These are phyloP conservation scores for Caenorhabditis inopinata DNA, from an alignment of 1,140 invertebrate species.

Conservation along the genomic window DNA sequence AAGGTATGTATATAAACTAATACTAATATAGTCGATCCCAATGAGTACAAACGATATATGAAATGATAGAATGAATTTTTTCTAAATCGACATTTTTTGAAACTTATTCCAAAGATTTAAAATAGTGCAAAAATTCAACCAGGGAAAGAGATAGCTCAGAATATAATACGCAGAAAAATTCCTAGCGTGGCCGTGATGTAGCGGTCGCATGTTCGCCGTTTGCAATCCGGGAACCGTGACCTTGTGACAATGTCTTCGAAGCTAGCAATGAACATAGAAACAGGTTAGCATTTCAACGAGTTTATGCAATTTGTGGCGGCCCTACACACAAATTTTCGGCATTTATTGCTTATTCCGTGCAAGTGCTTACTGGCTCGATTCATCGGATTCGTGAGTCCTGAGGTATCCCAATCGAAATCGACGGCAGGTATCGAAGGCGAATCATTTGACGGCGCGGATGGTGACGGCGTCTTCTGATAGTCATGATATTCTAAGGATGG, in stretches of 20 bases:
- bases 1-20: no score
- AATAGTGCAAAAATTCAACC: no score
- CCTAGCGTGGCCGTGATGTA: no score
- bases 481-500: neutral
- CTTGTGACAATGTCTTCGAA: neutral
- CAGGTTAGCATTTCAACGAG: neutral
- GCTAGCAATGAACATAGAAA: neutral
- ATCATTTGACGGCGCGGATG: neutral
- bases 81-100: no score
- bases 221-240: no score
- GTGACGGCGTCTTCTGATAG: neutral
- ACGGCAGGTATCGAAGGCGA: neutral
- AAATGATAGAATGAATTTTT: no score
- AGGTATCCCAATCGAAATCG: constrained; percentile 1
- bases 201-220: no score
- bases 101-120: no score
- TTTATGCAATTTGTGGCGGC: constrained; percentile 6
- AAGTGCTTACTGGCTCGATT: constrained; percentile 26
- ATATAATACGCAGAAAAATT: no score
- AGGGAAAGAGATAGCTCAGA: no score
- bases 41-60: no score
- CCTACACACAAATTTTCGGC: neutral
- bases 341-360: constrained; percentile 4
- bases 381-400: constrained; percentile 12
- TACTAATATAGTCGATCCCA: no score